Percentiles rank a stretch among this genome's conserved stretches.
Evolutionary conservation across 2,888 invertebrate genomes (phyloP).

Genomic region (Drosophila birchii): DNA sequence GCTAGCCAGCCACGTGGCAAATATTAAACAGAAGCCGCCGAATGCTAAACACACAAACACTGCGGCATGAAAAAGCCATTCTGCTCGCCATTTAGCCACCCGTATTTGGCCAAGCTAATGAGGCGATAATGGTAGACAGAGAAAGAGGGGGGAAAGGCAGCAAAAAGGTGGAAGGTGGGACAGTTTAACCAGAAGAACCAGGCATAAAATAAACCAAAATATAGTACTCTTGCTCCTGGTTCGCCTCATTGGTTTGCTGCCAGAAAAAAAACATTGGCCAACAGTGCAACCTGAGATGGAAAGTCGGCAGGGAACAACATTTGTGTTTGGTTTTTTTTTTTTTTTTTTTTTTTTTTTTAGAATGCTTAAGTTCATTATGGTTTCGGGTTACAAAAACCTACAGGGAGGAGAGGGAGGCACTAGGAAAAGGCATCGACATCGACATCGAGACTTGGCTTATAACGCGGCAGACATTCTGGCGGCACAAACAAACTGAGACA

Average conservation of each 20-base stretch:
- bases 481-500: constrained; percentile 29
- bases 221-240: constrained; percentile 30
- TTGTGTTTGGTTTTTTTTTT: constrained; percentile 3
- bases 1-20: constrained; percentile 59
- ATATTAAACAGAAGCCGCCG: constrained; percentile 53
- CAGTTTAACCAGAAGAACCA: constrained; percentile 5
- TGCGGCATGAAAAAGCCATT: constrained; percentile 18
- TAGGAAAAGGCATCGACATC: constrained; percentile 11
- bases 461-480: constrained; percentile 46
- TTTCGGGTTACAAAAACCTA: constrained; percentile 58
- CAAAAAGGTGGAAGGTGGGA: constrained; percentile 3
- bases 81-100: constrained; percentile 35
- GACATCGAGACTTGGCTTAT: constrained; percentile 23
- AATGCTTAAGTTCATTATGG: constrained; percentile 69
- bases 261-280: constrained; percentile 24
- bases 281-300: constrained; percentile 31
- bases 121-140: constrained; percentile 49
- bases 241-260: constrained; percentile 64
- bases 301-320: constrained; percentile 25
- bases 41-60: constrained; percentile 24
- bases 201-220: constrained; percentile 57
- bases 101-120: constrained; percentile 73
- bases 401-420: background rate
- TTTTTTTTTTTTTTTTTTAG: constrained; percentile 13
- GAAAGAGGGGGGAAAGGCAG: background rate